Conservation (phyloP, 1,140 invertebrate genomes). For the Aphidius gifuensis region DNA sequence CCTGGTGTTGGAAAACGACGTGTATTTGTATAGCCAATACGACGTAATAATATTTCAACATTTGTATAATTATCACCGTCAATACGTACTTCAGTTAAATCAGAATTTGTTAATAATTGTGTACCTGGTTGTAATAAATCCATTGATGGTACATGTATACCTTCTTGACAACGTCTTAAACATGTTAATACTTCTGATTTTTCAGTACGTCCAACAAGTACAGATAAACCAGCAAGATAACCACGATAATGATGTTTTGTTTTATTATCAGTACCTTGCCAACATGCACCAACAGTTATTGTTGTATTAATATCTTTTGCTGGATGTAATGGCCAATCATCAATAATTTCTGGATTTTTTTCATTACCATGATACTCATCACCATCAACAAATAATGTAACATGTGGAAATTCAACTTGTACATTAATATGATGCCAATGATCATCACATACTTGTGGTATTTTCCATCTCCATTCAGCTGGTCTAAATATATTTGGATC, state of each 20-base stretch:
- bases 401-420: slow-evolving; percentile 85
- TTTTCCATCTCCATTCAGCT: slow-evolving; percentile 96
- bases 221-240: slow-evolving; percentile 81
- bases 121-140: slow-evolving; percentile 73
- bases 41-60: slow-evolving; percentile 80
- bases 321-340: slow-evolving; percentile 98
- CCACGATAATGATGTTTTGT: slow-evolving; percentile 87
- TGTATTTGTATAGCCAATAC: slow-evolving; percentile 87
- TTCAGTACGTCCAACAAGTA: slow-evolving; percentile 77
- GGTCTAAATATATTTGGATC: slow-evolving; percentile 94
- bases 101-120: slow-evolving; percentile 69
- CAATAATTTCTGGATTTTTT: slow-evolving; percentile 93
- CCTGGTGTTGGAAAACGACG: slow-evolving; percentile 90
- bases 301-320: slow-evolving; percentile 92
- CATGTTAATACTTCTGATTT: slow-evolving; percentile 78
- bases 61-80: slow-evolving; percentile 87
- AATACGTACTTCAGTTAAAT: slow-evolving; percentile 86
- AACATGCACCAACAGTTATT: slow-evolving; percentile 92
- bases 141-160: slow-evolving; percentile 72
- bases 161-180: slow-evolving; percentile 82
- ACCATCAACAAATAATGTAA: slow-evolving; percentile 87
- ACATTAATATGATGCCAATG: slow-evolving; percentile 98
- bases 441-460: slow-evolving; percentile 90
- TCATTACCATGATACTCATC: slow-evolving; percentile 72
- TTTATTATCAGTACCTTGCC: slow-evolving; percentile 89